Evolutionary conservation across 2,113 vertebrate species (phyloP).

Genomic region (Loxodonta africana): DNA sequence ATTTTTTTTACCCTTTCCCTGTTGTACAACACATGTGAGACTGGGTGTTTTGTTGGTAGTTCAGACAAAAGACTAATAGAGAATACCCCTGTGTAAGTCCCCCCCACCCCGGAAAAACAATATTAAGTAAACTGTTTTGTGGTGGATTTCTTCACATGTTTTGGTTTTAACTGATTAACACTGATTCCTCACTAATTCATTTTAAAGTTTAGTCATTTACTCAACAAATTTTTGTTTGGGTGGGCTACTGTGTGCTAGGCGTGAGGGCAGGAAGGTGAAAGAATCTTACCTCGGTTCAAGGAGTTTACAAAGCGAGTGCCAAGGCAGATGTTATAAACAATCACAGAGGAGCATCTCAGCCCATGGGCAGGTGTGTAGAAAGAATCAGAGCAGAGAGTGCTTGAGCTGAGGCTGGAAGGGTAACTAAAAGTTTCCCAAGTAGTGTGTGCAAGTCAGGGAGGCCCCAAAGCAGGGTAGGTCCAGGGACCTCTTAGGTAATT

Average conservation of each 20-base stretch:
- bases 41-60: neutral
- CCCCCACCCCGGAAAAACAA: accelerated
- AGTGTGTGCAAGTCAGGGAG: neutral
- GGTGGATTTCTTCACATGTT: neutral
- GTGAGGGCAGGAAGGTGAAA: neutral
- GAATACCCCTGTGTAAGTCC: neutral
- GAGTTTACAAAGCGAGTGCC: neutral
- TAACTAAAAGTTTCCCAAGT: neutral
- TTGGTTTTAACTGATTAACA: neutral
- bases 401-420: neutral
- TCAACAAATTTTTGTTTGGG: neutral
- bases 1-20: neutral
- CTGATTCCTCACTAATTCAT: neutral
- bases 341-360: neutral
- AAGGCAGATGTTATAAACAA: neutral
- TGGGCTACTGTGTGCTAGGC: neutral
- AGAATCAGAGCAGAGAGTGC: neutral
- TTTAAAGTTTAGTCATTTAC: constrained; percentile 10
- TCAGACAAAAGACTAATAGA: neutral
- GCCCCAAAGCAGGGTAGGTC: neutral
- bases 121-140: neutral
- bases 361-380: neutral
- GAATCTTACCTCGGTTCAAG: neutral
- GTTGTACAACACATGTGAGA: neutral
- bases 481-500: constrained; percentile 60